phyloP scores from a whole-genome alignment of 2,797 vertebrate species.

The Acanthurus lineatus region DNA sequence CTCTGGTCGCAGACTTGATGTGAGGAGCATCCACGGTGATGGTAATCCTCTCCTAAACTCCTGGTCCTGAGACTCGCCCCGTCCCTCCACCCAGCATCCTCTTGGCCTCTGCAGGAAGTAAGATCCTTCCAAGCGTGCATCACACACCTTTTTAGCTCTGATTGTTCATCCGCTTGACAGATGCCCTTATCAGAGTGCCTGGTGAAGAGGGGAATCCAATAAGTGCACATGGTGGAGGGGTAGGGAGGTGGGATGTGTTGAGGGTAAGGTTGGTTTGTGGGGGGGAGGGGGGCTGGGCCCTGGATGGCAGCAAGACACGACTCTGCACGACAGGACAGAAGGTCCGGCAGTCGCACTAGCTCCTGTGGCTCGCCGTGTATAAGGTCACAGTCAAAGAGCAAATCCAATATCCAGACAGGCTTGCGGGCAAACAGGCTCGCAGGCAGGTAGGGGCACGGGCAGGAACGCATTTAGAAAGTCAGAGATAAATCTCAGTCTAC shows the following conservation, averaged over 20 bases:
- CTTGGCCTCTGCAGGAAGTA: slow-evolving; percentile 74
- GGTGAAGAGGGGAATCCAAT: slow-evolving; percentile 79
- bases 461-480: slow-evolving; percentile 66
- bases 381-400: slow-evolving; percentile 86
- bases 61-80: slow-evolving; percentile 28
- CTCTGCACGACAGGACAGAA: slow-evolving; percentile 73
- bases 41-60: slow-evolving; percentile 43
- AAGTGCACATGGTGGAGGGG: slow-evolving; percentile 69
- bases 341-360: slow-evolving; percentile 70
- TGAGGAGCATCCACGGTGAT: slow-evolving; percentile 23
- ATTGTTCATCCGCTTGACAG: slow-evolving; percentile 84
- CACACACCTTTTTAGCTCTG: slow-evolving; percentile 81
- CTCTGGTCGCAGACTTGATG: slow-evolving; percentile 10
- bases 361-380: slow-evolving; percentile 75
- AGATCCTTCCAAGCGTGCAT: slow-evolving; percentile 77
- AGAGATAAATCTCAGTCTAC: slow-evolving; percentile 76
- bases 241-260: slow-evolving; percentile 17
- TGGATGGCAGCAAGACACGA: slow-evolving; percentile 61
- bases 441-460: slow-evolving; percentile 67
- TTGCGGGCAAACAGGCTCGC: slow-evolving; percentile 59
- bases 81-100: slow-evolving; percentile 50
- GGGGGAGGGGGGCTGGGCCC: slow-evolving; percentile 12
- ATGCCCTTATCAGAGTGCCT: slow-evolving; percentile 82
- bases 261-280: slow-evolving; percentile 27
- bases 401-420: slow-evolving; percentile 80